Evolutionary conservation across 2,888 invertebrate genomes (phyloP).

Genomic region (Lasioglossum zephyrum): DNA sequence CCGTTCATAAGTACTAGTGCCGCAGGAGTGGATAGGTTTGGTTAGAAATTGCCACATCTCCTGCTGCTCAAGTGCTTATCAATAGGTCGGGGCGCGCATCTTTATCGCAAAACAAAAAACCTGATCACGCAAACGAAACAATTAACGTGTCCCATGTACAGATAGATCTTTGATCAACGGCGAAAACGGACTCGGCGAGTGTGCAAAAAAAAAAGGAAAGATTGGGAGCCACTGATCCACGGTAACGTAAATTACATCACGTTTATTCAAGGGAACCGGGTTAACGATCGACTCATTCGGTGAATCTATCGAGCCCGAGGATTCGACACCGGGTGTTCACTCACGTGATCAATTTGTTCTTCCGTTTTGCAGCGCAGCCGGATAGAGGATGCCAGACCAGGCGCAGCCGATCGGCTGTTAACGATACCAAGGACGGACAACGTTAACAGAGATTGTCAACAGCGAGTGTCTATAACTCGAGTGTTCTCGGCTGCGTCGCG

Average conservation of each 20-base stretch:
- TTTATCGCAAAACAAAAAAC: not conserved
- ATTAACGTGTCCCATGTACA: not conserved
- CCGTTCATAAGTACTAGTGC: conserved; percentile 97
- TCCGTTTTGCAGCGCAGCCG: conserved; percentile 15
- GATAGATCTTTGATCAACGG: not conserved
- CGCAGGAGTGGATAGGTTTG: conserved; percentile 91
- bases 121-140: not conserved
- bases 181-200: not conserved
- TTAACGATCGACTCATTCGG: not conserved
- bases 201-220: not conserved
- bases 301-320: not conserved
- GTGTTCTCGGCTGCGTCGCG: not conserved
- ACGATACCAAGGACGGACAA: not conserved
- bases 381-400: not conserved
- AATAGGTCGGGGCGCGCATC: conserved; percentile 86
- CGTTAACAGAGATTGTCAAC: conserved; percentile 20
- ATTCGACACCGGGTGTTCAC: conserved; percentile 1
- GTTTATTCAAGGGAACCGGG: conserved; percentile 3
- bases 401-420: not conserved
- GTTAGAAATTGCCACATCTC: conserved; percentile 86
- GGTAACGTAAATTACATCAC: conserved; percentile 15
- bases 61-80: conserved; percentile 97
- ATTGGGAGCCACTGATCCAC: conserved; percentile 2
- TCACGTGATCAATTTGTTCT: conserved; percentile 3
- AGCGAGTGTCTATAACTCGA: not conserved